These are phyloP conservation scores for Brachypterus glaber DNA, from an alignment of 2,888 invertebrate species.

Conservation along the genomic window DNA sequence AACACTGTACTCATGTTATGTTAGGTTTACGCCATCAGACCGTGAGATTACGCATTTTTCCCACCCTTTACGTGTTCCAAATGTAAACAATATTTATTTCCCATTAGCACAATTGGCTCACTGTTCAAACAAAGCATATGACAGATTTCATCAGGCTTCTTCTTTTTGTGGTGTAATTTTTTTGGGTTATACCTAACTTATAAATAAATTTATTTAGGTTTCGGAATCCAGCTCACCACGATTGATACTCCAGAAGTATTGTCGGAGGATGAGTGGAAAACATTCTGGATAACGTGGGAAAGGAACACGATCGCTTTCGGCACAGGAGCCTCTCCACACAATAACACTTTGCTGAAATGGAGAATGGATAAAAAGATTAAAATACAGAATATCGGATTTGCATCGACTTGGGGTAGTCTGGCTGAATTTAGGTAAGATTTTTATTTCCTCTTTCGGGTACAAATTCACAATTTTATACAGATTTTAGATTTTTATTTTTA, in stretches of 20 bases:
- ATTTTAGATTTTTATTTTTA: constrained; percentile 6
- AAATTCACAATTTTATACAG: not conserved
- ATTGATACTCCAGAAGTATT: constrained; percentile 49
- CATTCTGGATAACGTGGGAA: constrained; percentile 63
- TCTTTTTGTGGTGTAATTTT: no score
- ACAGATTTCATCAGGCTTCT: no score
- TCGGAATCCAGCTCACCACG: constrained; percentile 52
- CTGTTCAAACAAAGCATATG: no score
- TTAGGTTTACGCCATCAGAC: no score
- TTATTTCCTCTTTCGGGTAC: not conserved
- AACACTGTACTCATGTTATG: no score
- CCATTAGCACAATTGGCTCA: no score
- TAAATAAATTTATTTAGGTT: constrained; percentile 49
- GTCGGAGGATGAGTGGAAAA: constrained; percentile 49
- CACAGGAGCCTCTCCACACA: constrained; percentile 47
- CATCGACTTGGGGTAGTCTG: constrained; percentile 53
- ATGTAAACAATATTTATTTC: no score
- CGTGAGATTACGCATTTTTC: no score
- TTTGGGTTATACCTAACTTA: no score
- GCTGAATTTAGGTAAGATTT: constrained; percentile 52
- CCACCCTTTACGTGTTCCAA: no score
- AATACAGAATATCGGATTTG: constrained; percentile 54
- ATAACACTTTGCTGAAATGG: constrained; percentile 51
- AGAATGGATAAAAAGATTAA: constrained; percentile 50
- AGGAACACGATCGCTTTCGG: constrained; percentile 50